phyloP scores from a whole-genome alignment of 1,140 invertebrate genomes.

The Phocides pigmalion region DNA sequence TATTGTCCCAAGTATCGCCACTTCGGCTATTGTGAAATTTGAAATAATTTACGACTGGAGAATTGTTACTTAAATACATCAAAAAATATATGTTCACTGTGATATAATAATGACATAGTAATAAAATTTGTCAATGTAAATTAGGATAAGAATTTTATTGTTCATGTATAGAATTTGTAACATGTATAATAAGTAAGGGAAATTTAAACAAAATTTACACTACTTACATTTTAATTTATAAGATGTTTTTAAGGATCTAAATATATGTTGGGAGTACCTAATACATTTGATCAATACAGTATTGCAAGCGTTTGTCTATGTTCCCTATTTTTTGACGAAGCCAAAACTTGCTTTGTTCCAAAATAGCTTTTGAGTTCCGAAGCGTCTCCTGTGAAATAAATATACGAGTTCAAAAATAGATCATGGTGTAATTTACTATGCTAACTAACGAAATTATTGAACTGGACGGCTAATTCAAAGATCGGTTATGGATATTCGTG shows the following conservation, averaged over 20 bases:
- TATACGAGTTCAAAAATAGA: background rate
- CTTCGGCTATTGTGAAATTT: background rate
- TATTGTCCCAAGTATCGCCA: background rate
- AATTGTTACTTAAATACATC: slow-evolving; percentile 50
- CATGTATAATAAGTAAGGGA: slow-evolving; percentile 24
- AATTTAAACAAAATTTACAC: slow-evolving; percentile 37
- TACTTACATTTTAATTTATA: slow-evolving; percentile 25
- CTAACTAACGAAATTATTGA: too few species aligned
- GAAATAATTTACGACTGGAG: slow-evolving; percentile 12
- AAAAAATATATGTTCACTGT: slow-evolving; percentile 59
- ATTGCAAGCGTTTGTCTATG: slow-evolving; percentile 62
- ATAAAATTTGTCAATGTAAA: slow-evolving; percentile 46
- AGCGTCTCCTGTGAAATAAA: slow-evolving; percentile 51
- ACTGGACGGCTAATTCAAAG: too few species aligned
- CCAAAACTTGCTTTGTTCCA: slow-evolving; percentile 65
- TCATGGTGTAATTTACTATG: too few species aligned
- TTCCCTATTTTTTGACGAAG: slow-evolving; percentile 53
- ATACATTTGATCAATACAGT: slow-evolving; percentile 72
- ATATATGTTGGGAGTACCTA: slow-evolving; percentile 46
- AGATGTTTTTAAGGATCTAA: slow-evolving; percentile 49
- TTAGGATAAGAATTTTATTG: slow-evolving; percentile 41
- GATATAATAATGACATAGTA: slow-evolving; percentile 69
- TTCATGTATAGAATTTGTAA: slow-evolving; percentile 32
- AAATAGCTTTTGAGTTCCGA: slow-evolving; percentile 45
- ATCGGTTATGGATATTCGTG: too few species aligned